Evolutionary conservation across 1,140 invertebrate genomes (phyloP).

Genomic region (Sesamia nonagrioides): DNA sequence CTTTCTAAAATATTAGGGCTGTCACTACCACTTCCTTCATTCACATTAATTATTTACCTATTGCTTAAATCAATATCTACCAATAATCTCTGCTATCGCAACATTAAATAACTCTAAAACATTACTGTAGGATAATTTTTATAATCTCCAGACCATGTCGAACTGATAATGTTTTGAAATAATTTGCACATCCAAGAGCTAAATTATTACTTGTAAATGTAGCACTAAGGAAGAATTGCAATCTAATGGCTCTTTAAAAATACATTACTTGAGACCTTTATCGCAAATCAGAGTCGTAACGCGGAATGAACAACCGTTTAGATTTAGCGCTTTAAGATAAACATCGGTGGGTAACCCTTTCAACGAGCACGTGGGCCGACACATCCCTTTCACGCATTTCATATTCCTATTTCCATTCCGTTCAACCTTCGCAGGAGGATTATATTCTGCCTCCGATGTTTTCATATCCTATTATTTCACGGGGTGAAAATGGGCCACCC

Average conservation of each 20-base stretch:
- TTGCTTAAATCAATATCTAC: conserved; percentile 39
- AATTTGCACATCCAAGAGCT: conserved; percentile 33
- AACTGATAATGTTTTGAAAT: conserved; percentile 40
- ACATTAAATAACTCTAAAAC: conserved; percentile 35
- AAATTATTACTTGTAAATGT: conserved; percentile 37
- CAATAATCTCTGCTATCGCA: conserved; percentile 7
- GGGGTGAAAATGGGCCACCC: conserved; percentile 87
- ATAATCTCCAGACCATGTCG: conserved; percentile 33
- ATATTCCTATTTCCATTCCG: conserved; percentile 85
- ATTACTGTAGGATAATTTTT: conserved; percentile 23
- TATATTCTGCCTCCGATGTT: conserved; percentile 86
- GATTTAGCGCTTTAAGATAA: conserved; percentile 78
- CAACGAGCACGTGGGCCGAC: conserved; percentile 72
- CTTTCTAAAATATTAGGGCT: conserved; percentile 76
- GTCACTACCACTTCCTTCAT: conserved; percentile 51
- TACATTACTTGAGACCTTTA: conserved; percentile 39
- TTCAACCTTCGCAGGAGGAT: conserved; percentile 84
- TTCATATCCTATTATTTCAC: conserved; percentile 87
- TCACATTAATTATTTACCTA: conserved; percentile 29
- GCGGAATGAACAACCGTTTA: conserved; percentile 72
- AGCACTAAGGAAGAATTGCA: conserved; percentile 36
- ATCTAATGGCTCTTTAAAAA: conserved; percentile 41
- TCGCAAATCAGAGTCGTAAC: conserved; percentile 45
- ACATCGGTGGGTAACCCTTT: conserved; percentile 78
- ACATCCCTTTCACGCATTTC: conserved; percentile 83